Percentiles rank a stretch among this genome's conserved stretches.
Evolutionary conservation across 1,140 invertebrate genomes (phyloP).

Genomic region (Drosophila bifasciata): DNA sequence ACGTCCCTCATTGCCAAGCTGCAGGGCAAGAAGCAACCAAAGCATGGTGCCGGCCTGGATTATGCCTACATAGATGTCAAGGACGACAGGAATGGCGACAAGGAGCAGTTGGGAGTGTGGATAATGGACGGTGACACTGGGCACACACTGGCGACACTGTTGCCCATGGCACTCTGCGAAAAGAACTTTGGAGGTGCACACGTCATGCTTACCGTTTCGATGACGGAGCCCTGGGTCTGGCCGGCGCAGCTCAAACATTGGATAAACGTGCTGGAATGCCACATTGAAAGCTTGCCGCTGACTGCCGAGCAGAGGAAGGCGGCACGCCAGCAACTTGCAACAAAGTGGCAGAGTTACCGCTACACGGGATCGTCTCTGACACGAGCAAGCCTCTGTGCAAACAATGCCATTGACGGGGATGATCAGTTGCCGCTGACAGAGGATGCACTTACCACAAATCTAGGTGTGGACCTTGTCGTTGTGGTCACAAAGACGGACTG

Average conservation of each 20-base stretch:
- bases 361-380: slow-evolving; percentile 94
- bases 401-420: slow-evolving; percentile 89
- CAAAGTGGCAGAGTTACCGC: slow-evolving; percentile 97
- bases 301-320: slow-evolving; percentile 87
- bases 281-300: slow-evolving; percentile 95
- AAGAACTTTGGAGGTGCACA: slow-evolving; percentile 96
- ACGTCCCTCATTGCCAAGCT: slow-evolving; percentile 97
- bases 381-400: slow-evolving; percentile 91
- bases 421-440: slow-evolving; percentile 93
- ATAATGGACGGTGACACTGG: slow-evolving; percentile 97
- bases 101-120: slow-evolving; percentile 97
- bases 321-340: slow-evolving; percentile 87
- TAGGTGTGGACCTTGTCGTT: slow-evolving; percentile 98
- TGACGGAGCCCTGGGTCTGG: slow-evolving; percentile 98
- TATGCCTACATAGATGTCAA: slow-evolving; percentile 99
- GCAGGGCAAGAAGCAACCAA: slow-evolving; percentile 97
- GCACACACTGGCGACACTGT: slow-evolving; percentile 94
- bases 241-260: slow-evolving; percentile 96
- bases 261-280: slow-evolving; percentile 94
- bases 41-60: slow-evolving; percentile 98
- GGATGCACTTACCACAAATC: slow-evolving; percentile 94
- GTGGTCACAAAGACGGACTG: slow-evolving; percentile 99
- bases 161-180: slow-evolving; percentile 96
- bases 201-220: slow-evolving; percentile 96
- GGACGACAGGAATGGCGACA: slow-evolving; percentile 98